Conservation (phyloP, 2,113 vertebrate genomes). For the Mellivora capensis region DNA sequence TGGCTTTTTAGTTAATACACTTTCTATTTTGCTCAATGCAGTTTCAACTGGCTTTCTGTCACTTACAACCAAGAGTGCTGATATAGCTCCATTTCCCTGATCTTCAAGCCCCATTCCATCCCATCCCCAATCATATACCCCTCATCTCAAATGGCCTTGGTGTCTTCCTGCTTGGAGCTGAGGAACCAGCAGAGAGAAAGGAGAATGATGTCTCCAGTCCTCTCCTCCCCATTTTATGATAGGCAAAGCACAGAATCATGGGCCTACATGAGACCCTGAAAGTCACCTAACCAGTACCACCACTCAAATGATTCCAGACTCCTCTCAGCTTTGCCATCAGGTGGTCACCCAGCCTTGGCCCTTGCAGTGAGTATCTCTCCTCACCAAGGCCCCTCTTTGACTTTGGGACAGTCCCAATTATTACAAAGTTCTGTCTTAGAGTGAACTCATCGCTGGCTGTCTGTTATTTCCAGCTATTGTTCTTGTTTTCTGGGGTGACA, state of each 20-base stretch:
- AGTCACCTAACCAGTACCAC: background rate
- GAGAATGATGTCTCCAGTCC: background rate
- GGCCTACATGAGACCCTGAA: background rate
- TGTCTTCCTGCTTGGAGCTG: background rate
- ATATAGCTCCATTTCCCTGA: background rate
- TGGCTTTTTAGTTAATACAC: background rate
- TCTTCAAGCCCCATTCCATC: background rate
- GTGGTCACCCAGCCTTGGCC: background rate
- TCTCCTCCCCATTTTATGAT: background rate
- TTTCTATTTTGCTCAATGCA: background rate
- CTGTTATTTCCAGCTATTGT: background rate
- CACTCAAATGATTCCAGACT: background rate
- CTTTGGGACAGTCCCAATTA: background rate
- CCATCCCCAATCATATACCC: background rate
- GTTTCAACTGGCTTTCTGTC: constrained; percentile 16
- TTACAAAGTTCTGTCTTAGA: background rate
- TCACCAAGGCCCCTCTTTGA: background rate
- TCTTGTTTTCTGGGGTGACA: background rate
- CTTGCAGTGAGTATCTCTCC: background rate
- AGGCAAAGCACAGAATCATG: background rate
- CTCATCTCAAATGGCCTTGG: background rate
- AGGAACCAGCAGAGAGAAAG: background rate
- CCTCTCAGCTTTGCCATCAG: background rate
- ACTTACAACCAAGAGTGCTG: background rate
- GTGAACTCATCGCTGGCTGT: background rate